A percentile compares a stretch with the other conserved stretches of the same genome.
These are phyloP conservation scores for Nomada lathburiana DNA, from an alignment of 2,888 invertebrate species.

Conservation along the genomic window DNA sequence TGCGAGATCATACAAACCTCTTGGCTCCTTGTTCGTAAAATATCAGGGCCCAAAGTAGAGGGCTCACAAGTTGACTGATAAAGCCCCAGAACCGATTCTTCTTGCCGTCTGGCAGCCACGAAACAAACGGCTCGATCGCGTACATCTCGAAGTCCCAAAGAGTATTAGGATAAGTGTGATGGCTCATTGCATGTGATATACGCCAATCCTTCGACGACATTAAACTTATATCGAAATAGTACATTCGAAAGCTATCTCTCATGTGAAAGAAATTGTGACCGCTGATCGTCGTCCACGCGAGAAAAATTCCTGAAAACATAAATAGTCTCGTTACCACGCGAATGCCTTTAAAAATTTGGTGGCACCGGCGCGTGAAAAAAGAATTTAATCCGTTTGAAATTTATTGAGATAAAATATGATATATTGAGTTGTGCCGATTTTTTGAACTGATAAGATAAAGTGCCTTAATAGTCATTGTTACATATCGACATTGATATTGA, in stretches of 20 bases:
- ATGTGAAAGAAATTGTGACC: constrained; percentile 93
- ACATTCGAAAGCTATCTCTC: constrained; percentile 91
- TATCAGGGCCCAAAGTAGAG: constrained; percentile 84
- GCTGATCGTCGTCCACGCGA: constrained; percentile 87
- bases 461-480: background rate
- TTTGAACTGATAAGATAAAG: too few relatives aligned
- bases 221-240: constrained; percentile 89
- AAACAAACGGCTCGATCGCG: constrained; percentile 88
- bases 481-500: too few relatives aligned
- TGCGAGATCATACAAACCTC: constrained; percentile 11
- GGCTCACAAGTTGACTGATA: constrained; percentile 85
- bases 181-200: constrained; percentile 91
- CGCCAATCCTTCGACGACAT: constrained; percentile 90
- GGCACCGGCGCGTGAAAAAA: too few relatives aligned
- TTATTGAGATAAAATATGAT: too few relatives aligned
- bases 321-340: background rate
- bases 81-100: constrained; percentile 86
- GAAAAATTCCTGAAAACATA: constrained; percentile 84
- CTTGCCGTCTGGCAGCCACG: constrained; percentile 86
- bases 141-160: constrained; percentile 90
- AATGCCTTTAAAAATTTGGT: background rate
- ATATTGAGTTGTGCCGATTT: too few relatives aligned
- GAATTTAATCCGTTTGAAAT: too few relatives aligned
- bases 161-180: constrained; percentile 92
- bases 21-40: constrained; percentile 61